phyloP scores from a whole-genome alignment of 1,140 invertebrate species.

The Papilio helenus region DNA sequence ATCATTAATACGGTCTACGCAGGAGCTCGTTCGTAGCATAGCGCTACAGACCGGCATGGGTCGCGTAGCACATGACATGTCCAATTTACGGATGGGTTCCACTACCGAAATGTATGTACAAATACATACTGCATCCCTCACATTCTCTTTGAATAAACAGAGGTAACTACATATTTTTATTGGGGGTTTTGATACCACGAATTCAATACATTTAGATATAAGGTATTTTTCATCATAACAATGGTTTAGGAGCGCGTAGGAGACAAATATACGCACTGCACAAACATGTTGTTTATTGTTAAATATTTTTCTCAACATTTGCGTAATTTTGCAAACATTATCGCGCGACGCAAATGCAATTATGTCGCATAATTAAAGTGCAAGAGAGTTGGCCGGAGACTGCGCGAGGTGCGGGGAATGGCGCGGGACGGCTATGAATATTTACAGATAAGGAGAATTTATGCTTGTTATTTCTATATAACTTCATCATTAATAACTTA shows the following conservation, averaged over 20 bases:
- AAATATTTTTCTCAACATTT: neutral
- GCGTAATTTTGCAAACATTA: constrained; percentile 20
- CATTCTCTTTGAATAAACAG: no score
- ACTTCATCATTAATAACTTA: neutral
- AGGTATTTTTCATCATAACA: no score
- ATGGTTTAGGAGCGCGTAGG: neutral
- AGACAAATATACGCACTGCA: neutral
- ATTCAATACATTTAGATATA: no score
- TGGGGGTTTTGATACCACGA: no score
- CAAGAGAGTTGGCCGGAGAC: constrained; percentile 10
- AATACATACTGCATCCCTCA: no score
- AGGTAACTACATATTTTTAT: no score
- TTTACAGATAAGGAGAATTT: constrained; percentile 9
- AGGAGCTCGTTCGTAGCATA: neutral
- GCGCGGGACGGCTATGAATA: constrained; percentile 5
- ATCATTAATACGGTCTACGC: neutral
- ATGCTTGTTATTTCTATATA: neutral
- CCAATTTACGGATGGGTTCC: neutral
- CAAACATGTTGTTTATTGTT: neutral
- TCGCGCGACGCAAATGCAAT: constrained; percentile 29
- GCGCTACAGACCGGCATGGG: neutral
- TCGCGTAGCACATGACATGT: neutral
- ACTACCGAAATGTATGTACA: no score
- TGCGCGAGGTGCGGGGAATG: constrained; percentile 11
- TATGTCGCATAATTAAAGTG: constrained; percentile 35